phyloP scores from a whole-genome alignment of 1,140 invertebrate species.

The Drosophila elegans region DNA sequence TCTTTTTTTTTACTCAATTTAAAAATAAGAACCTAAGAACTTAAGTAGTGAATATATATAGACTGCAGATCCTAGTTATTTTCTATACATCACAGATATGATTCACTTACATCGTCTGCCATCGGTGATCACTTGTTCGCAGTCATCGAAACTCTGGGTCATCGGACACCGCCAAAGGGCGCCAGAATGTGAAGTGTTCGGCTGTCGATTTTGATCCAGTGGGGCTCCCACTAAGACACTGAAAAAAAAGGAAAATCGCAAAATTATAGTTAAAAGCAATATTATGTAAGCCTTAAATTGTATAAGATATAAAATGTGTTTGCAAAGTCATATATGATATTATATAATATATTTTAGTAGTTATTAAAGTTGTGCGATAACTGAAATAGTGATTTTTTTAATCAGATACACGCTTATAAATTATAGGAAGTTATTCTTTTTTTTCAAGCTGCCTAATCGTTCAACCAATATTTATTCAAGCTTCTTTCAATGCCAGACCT shows the following conservation, averaged over 20 bases:
- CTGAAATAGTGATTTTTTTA: too few relatives aligned
- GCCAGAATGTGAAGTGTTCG: constrained; percentile 93
- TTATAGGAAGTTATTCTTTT: too few relatives aligned
- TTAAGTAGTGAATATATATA: background rate
- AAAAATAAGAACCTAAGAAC: constrained; percentile 2
- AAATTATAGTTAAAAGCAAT: background rate
- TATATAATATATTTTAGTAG: too few relatives aligned
- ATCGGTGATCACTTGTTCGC: constrained; percentile 94
- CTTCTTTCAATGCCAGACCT: background rate
- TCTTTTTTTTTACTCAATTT: background rate
- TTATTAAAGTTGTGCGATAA: too few relatives aligned
- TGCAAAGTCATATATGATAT: too few relatives aligned
- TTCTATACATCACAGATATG: background rate
- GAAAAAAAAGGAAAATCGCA: constrained; percentile 2
- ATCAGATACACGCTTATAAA: too few relatives aligned
- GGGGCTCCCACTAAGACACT: constrained; percentile 97
- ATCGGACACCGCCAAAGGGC: constrained; percentile 95
- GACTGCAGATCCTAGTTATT: background rate
- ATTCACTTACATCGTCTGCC: constrained; percentile 91
- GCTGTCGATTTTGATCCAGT: constrained; percentile 93
- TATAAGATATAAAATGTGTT: too few relatives aligned
- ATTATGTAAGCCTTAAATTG: too few relatives aligned
- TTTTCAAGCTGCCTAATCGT: constrained; percentile 86
- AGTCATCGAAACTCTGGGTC: constrained; percentile 88
- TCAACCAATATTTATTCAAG: background rate